Base-by-base conservation (phyloP, 1,140 invertebrate genomes). In the Microplitis mediator region DNA sequence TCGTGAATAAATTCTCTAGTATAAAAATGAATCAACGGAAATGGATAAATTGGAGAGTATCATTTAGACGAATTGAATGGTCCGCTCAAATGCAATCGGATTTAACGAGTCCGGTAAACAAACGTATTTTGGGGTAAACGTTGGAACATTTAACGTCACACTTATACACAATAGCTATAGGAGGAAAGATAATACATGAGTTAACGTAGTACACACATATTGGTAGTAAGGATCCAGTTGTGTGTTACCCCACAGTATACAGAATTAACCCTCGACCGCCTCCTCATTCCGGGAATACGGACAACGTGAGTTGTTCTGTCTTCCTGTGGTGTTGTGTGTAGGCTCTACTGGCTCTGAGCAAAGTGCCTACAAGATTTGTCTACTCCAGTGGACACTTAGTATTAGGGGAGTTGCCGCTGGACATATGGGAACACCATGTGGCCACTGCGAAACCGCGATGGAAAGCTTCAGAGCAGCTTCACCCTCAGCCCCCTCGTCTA, bases 401-500 rank as follows among this genome's bases (percentile, higher is more conserved):
- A 76, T 82, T 80, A 77, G 79, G 79, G 78, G 70, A 74, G 73
- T 73, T 68, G 32, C 72, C 74, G 73, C 74, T 76, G 79, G 80
- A 82, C 81, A 83, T 83, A 83, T 83, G 81, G 81, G 81, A 78
- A 76, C 80, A 77, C 80, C 81, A 83, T 83, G 81, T 83, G 81
- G 81, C 77, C 74, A 81, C 72, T 77, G 71, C 45, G 54, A 70
- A 72, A 70, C 64, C 61, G 75, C 76, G 58, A 66, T 67, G 70
- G 74, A 74, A 69, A 66, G 64, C 36, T 56, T 52, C 61, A 60
- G 32, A 56, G 65, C 70, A 69, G 45, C 62, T 54, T 62, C 62
- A 31, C 39, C 14, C 54, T 61, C 51, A 45, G 39, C 45, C 13
- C 3, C 35, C 23, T 4, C 56, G 14, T 23, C 4, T 58, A 31